A percentile compares a stretch with the other conserved stretches of the same genome.
Evolutionary conservation across 1,140 invertebrate species (phyloP).

Genomic region (Tribolium madens): DNA sequence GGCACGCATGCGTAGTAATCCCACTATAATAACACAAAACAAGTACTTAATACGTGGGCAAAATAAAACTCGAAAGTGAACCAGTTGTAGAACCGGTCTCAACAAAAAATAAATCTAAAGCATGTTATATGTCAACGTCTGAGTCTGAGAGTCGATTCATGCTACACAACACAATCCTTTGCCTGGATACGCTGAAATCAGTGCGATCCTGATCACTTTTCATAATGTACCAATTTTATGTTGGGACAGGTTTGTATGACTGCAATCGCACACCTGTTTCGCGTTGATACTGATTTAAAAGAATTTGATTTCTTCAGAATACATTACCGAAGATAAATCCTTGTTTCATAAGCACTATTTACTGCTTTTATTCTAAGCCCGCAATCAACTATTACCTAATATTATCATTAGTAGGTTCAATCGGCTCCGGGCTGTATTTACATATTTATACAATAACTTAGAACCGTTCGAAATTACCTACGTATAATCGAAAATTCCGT

Average conservation of each 20-base stretch:
- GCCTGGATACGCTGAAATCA: not conserved
- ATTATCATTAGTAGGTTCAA: conserved; percentile 32
- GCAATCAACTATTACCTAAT: conserved; percentile 34
- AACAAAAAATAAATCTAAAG: conserved; percentile 35
- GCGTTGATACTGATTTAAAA: conserved; percentile 14
- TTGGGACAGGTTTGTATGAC: not conserved
- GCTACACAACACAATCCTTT: not conserved
- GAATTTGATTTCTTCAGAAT: conserved; percentile 34
- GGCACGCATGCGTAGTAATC: conserved; percentile 26
- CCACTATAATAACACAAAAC: conserved; percentile 19
- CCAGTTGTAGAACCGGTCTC: conserved; percentile 44
- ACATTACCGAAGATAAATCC: conserved; percentile 16
- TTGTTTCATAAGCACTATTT: conserved; percentile 20
- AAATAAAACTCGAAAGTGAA: conserved; percentile 45
- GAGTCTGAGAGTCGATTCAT: conserved; percentile 12
- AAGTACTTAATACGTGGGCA: conserved; percentile 43
- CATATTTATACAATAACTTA: conserved; percentile 36
- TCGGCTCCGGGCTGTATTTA: conserved; percentile 14
- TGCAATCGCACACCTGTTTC: conserved; percentile 31
- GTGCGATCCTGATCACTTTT: not conserved
- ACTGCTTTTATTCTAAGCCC: not conserved
- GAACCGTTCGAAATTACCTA: conserved; percentile 24
- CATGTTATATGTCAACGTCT: conserved; percentile 44
- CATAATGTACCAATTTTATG: conserved; percentile 16
- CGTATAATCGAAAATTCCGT: conserved; percentile 10